Base-by-base conservation (phyloP, 1,140 invertebrate species). In the Drosophila triauraria region DNA sequence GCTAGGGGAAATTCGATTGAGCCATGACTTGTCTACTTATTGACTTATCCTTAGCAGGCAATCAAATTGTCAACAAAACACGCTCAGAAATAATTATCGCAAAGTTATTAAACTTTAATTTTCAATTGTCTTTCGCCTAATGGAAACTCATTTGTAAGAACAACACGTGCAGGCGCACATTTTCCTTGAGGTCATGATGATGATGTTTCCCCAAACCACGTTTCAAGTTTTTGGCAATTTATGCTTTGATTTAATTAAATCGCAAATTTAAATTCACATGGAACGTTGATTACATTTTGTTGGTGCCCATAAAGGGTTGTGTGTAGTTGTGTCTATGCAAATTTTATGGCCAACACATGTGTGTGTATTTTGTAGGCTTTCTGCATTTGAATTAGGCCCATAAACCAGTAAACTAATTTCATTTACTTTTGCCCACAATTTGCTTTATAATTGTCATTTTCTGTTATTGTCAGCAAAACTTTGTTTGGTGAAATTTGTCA, bases 241-340 rank as follows among this genome's bases (percentile, higher is more conserved):
- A 61, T 78, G 77, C 46, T 76, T 83, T 77, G 76, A 87, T 87
- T 87, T 81, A 86, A 85, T 86, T 85, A 78, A 87, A 84, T 75
- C 75, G 46, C 67, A 76, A 60, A 80, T 80, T 46, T 58, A 75
- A 56, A 69, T 58, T 71, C 46, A 43, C 69, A 43, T 72, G 38
- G 25, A 59, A 43, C 62, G 42, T 70, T 82, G 82, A 87, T 82
- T 86, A 87, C 47, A 62, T 79, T 82, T 64, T 50, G 78, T 75
- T 69, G 60, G 46, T 69, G 62, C 23, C 61, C 72, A 75, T 54
- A 69, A 67, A 51, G 63, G 58, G 13, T 47, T 27, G 15, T 27
- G 23, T 23, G 40, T 30, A 35, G 30, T 23, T 40, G 27, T 42
- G 44, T 17, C 13, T 60, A 72, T 72, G 69, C 69, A 72, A 72